phyloP scores from a whole-genome alignment of 2,113 vertebrate genomes.

The Hippoglossus stenolepis region DNA sequence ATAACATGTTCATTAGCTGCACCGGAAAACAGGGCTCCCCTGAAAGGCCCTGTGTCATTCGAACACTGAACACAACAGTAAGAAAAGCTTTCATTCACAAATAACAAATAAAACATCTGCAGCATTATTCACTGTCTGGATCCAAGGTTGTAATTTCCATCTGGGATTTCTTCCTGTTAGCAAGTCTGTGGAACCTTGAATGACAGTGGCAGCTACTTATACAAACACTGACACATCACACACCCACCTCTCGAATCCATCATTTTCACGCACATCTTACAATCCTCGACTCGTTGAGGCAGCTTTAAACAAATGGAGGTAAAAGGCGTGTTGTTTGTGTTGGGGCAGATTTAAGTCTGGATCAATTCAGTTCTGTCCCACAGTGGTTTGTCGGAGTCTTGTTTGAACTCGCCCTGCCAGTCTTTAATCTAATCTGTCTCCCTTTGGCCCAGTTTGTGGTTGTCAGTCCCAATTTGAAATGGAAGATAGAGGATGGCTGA shows the following conservation, averaged over 20 bases:
- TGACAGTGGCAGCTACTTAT: not conserved
- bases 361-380: not conserved
- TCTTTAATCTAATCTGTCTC: slow-evolving; percentile 55
- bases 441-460: slow-evolving; percentile 53
- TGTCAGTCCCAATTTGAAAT: slow-evolving; percentile 55
- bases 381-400: slow-evolving; percentile 20
- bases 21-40: no score
- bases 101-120: no score
- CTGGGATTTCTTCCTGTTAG: no score
- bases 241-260: not conserved
- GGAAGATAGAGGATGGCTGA: slow-evolving; percentile 17
- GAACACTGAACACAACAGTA: no score
- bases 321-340: slow-evolving; percentile 11
- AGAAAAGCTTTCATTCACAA: no score
- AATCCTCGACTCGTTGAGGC: slow-evolving; percentile 19
- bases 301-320: slow-evolving; percentile 30
- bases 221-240: slow-evolving; percentile 23
- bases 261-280: slow-evolving; percentile 14
- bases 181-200: no score
- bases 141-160: no score
- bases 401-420: slow-evolving; percentile 38
- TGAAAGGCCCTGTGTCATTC: no score
- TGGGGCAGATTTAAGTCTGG: slow-evolving; percentile 12
- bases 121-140: no score
- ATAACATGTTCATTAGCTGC: no score